Conservation (phyloP, 2,888 invertebrate species). For the Eurois occulta region DNA sequence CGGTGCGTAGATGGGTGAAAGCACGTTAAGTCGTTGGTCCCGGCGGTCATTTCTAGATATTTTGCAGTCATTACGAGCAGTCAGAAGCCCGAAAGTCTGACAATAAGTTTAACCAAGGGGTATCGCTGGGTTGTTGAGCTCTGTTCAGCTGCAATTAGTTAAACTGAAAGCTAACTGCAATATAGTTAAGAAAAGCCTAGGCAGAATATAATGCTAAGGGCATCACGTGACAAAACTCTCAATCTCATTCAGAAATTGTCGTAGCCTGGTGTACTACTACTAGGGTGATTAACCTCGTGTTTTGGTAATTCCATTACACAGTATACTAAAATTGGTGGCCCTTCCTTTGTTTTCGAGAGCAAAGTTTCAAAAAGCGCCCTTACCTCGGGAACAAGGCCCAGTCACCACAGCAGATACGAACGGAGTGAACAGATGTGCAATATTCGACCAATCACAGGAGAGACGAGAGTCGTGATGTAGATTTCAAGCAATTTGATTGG, state of each 20-base stretch:
- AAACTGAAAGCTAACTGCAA: not conserved
- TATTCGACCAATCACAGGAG: not conserved
- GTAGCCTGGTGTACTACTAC: not conserved
- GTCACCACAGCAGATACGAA: too few species aligned
- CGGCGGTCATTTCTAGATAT: not conserved
- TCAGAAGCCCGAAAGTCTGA: not conserved
- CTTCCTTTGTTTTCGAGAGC: too few species aligned
- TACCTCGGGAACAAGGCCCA: too few species aligned
- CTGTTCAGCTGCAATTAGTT: not conserved
- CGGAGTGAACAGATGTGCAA: not conserved
- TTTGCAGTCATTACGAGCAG: not conserved
- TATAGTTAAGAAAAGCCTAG: not conserved
- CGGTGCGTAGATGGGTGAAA: not conserved
- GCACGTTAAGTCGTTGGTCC: not conserved
- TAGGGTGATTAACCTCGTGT: too few species aligned
- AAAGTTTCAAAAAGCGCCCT: too few species aligned
- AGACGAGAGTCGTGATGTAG: not conserved
- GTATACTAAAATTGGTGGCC: too few species aligned
- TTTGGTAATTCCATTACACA: too few species aligned
- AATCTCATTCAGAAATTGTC: not conserved
- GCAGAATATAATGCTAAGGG: not conserved
- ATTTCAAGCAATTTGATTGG: not conserved
- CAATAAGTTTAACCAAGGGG: not conserved
- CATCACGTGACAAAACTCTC: not conserved
- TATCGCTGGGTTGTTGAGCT: not conserved